Base-by-base conservation (phyloP, 2,113 vertebrate genomes). In the Oryzias woworae region DNA sequence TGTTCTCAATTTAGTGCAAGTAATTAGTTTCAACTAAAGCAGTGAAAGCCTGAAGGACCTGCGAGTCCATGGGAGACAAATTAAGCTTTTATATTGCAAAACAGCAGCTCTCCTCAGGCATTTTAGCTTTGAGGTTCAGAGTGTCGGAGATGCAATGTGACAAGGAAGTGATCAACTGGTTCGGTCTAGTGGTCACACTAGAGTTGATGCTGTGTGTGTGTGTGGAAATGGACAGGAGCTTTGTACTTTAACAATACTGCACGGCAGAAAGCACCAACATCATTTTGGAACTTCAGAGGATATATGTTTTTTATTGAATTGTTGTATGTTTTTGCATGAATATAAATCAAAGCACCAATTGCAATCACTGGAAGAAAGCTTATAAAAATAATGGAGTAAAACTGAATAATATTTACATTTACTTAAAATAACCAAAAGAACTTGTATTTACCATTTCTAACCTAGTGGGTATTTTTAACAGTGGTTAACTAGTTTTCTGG, bases 101-200 rank as follows among this genome's bases (percentile, higher is more conserved):
- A 60, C 69, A 66, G 61, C 64, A 75, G 70, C 76, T 75, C 62
- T 59, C 71, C 64, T 75, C 64, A 58, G 81, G 81, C 84, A 76
- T 72, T 83, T 88, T 75, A 72, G 78, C 78, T 78, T 71, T 75
- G 74, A 75, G 84, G 64, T 69, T 73, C 64, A 28, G 59, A 60
- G 62, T 80, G 75, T 81, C 54, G 67, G 73, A 85, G 76, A 89
- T 85, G 53, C 73, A 79, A 81, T 82, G 77, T 90, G 90, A 91
- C 87, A 91, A 86, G 78, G 67, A 89, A 83, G 81, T 77, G 80
- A 85, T 87, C 83, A 80, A 71, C 78, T 87, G 85, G 80, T 80
- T 69, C 86, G 75, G 72, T 88, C 85, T 85, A 57, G 74, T 87
- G 76, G 79, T 67, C 28, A 70, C 20, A 48, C 54, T 43, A 84